Conservation (phyloP, 2,113 vertebrate genomes). For the Telmatochromis brachygnathus region DNA sequence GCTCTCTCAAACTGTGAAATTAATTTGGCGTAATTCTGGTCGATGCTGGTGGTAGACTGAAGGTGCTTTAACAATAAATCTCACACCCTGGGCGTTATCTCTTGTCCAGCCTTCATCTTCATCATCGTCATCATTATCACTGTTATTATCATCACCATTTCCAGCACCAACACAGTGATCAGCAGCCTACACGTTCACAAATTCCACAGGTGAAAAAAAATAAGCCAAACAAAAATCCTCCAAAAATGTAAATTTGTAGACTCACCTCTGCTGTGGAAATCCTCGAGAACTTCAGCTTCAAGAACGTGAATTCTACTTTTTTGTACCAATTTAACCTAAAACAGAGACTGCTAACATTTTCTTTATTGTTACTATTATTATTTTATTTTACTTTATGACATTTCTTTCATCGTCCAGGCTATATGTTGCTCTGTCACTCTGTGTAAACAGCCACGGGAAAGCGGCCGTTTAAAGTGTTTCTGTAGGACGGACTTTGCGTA, state of each 20-base stretch:
- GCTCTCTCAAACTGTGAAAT: conserved; percentile 52
- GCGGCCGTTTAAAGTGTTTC: not conserved
- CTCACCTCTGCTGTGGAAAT: not conserved
- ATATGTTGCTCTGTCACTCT: not conserved
- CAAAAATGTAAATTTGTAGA: not conserved
- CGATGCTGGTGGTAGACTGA: conserved; percentile 37
- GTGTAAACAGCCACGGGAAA: not conserved
- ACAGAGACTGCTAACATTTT: not conserved
- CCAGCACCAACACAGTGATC: not conserved
- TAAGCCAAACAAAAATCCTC: not conserved
- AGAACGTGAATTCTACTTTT: not conserved
- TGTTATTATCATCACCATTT: conserved; percentile 10
- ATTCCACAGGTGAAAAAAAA: conserved; percentile 33
- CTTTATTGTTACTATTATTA: not conserved
- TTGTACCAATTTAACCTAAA: not conserved
- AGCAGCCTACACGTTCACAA: not conserved
- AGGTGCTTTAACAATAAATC: conserved; percentile 41
- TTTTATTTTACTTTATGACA: not conserved
- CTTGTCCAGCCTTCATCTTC: conserved; percentile 9
- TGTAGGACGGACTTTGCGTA: not conserved
- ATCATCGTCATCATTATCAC: not conserved
- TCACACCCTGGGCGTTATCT: conserved; percentile 41
- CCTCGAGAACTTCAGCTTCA: not conserved
- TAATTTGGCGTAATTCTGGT: conserved; percentile 49
- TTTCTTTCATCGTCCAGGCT: not conserved